Base-by-base conservation (phyloP, 2,888 invertebrate species). In the Xylota sylvarum region DNA sequence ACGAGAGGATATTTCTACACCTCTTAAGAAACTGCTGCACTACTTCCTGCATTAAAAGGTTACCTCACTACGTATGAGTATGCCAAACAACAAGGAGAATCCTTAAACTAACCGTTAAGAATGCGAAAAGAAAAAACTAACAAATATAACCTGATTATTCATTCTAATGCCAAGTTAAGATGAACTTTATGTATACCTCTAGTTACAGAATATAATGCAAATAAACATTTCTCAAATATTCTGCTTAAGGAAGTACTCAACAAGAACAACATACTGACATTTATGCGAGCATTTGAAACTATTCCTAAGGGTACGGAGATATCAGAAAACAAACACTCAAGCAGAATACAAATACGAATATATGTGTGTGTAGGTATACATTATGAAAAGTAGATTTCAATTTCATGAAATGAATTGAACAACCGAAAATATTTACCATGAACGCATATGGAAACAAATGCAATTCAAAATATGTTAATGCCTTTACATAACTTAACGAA, bases 371-470 rank as follows among this genome's bases (percentile, higher is more conserved):
- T 17, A 46, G 4, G 19, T 48, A 23, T 23, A 48, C 9, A 19
- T 19, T 19, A 3, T 14, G 14, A 19, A 19, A 50, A 50, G 19
- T 23, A 23, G 23, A 9, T 19, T 23, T 23, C 6, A 23, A 50
- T 19, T 50, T 3, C 50, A 50, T 50, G 10, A 52, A 52, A 30
- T 27, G 30, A 52, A 52, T 52, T 27, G 6, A 27, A 30, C 52
- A 27, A 52, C 5, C 5, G 52, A 30, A 52, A 30, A 52, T 52
- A 52, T 52, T 30, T 52, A 27, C n/a, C 52, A 9, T 27, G 9
- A 10, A 2, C 17, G n/a, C 17, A 19, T 5, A 17, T 4, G 40
- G 46, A 46, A 12, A 27, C 27, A 12, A 19, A 12, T 23, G 12
- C 27, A 50, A 12, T 23, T 50, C 12, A 23, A 12, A 50, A 23